A percentile compares a stretch with the other conserved stretches of the same genome.
Evolutionary conservation across 2,888 invertebrate species (phyloP).

Genomic region (Malthinus flaveolus): DNA sequence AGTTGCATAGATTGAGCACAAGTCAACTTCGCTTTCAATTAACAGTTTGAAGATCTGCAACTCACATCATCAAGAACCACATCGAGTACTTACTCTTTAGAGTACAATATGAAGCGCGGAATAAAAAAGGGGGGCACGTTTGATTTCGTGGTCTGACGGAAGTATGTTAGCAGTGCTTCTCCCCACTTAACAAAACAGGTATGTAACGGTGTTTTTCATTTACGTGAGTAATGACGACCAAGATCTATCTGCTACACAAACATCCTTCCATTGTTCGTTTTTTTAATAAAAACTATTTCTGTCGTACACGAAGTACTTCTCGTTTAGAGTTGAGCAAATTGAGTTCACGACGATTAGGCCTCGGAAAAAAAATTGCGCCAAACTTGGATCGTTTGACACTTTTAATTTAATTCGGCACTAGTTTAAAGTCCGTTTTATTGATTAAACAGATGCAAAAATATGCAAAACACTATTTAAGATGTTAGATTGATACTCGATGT

Average conservation of each 20-base stretch:
- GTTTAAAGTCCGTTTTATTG: too few species aligned
- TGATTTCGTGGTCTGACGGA: slow-evolving; percentile 38
- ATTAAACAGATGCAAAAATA: too few species aligned
- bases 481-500: too few species aligned
- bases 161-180: slow-evolving; percentile 43
- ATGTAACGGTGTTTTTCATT: slow-evolving; percentile 48
- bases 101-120: slow-evolving; percentile 33
- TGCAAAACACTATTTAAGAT: too few species aligned
- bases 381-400: too few species aligned
- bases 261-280: slow-evolving; percentile 24
- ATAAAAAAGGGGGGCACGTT: slow-evolving; percentile 29
- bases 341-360: too few species aligned
- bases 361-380: too few species aligned
- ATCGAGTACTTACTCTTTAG: too few species aligned
- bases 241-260: slow-evolving; percentile 19
- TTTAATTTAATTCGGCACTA: too few species aligned
- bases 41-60: slow-evolving; percentile 40
- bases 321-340: too few species aligned
- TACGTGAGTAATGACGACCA: slow-evolving; percentile 39
- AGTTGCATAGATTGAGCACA: slow-evolving; percentile 43
- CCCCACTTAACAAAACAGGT: slow-evolving; percentile 34
- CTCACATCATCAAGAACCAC: slow-evolving; percentile 32
- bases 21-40: slow-evolving; percentile 50
- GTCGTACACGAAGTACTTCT: background rate
- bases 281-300: slow-evolving; percentile 7